Base-by-base conservation (phyloP, 2,797 vertebrate species). In the Takifugu ocellatus region DNA sequence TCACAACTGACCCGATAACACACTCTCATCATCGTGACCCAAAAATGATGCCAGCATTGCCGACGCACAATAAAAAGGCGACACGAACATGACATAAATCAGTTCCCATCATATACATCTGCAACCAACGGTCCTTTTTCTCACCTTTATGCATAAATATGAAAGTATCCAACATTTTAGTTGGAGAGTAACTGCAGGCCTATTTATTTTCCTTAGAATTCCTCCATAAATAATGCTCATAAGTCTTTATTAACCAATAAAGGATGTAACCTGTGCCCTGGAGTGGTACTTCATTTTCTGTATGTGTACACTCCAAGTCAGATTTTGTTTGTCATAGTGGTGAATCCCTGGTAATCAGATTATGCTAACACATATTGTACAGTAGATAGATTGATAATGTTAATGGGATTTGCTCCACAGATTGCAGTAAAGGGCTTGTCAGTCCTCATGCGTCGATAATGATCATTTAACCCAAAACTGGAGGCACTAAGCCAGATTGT, bases 1-100 rank as follows among this genome's bases (percentile, higher is more conserved):
- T 88, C 87, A 84, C 80, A 68, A 70, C 78, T 91, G 89, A 91
- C 88, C 87, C 59, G 80, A 78, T 84, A 89, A 87, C 90, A 87
- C 83, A 84, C 74, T 82, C 69, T 78, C 78, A 72, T 84, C 51
- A 36, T 75, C 75, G 72, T 79, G 78, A 78, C 75, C 82, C 79
- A 74, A 85, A 87, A 87, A 80, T 78, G 70, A 68, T 52, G 63
- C 27, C 54, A 25, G 36, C 12, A 3, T 44, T 10, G 5, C 59
- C 63, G 53, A 51, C 45, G 25, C 24, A 31, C 62, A 25, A 50
- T 59, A 51, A 71, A 48, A 56, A 5, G 1, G 11, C 43, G 44
- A 25, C 29, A 54, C 36, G 39, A 12, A 24, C 2, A 46, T 21
- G 17, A 7, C 5, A 7, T 36, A 26, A n/a, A 46, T 21, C 5